Evolutionary conservation across 1,140 invertebrate species (phyloP).

Genomic region (Neodiprion fabricii): DNA sequence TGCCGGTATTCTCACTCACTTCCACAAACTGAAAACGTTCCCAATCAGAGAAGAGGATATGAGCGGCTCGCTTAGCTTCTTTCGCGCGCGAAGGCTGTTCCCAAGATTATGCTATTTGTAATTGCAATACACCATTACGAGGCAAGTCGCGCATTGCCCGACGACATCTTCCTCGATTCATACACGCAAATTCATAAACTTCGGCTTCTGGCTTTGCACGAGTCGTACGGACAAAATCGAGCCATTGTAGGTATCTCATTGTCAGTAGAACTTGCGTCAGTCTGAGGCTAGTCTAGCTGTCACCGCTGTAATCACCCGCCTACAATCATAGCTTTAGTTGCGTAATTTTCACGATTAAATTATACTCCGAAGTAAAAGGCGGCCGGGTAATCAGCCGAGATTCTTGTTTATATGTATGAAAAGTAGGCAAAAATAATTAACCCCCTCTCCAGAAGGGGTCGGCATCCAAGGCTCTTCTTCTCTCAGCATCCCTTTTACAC

Average conservation of each 20-base stretch:
- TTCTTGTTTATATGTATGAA: not conserved
- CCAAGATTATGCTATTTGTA: not conserved
- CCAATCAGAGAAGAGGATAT: not conserved
- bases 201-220: not conserved
- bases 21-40: not conserved
- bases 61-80: not conserved
- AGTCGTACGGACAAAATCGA: not conserved
- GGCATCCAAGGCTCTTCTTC: no score
- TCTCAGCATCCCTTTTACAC: no score
- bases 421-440: not conserved
- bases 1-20: not conserved
- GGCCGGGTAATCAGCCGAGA: not conserved
- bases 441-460: not conserved
- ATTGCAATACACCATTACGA: not conserved
- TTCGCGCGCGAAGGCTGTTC: not conserved
- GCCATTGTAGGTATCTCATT: not conserved
- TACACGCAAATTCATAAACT: not conserved
- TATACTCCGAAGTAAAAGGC: not conserved
- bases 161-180: not conserved
- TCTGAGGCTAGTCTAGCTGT: not conserved
- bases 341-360: constrained; percentile 4
- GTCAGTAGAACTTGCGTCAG: not conserved
- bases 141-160: not conserved
- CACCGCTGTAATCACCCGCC: not conserved
- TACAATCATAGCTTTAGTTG: not conserved